A percentile compares a stretch with the other conserved stretches of the same genome.
phyloP scores from a whole-genome alignment of 2,797 vertebrate genomes.

The Spheniscus humboldti region DNA sequence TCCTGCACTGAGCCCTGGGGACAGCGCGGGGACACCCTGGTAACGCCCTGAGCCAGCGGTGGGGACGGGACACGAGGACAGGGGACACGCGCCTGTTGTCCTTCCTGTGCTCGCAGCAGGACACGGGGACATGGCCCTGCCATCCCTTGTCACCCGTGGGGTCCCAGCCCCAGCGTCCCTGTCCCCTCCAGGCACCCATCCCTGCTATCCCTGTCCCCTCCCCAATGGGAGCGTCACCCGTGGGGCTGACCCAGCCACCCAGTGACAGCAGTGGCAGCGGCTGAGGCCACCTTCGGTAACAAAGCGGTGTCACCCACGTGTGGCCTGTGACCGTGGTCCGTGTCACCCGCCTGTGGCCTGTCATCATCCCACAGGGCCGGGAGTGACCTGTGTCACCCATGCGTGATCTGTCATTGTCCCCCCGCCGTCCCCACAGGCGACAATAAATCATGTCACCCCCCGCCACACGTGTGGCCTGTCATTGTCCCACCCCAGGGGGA shows the following conservation, averaged over 20 bases:
- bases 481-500: background rate
- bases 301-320: background rate
- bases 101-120: too few relatives aligned
- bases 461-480: too few relatives aligned
- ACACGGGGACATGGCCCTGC: too few relatives aligned
- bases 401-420: too few relatives aligned
- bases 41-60: background rate
- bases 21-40: background rate
- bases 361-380: too few relatives aligned
- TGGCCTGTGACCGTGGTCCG: too few relatives aligned
- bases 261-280: background rate
- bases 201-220: background rate
- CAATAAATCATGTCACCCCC: too few relatives aligned
- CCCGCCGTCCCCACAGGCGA: too few relatives aligned
- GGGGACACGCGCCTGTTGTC: background rate
- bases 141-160: background rate
- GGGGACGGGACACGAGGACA: background rate
- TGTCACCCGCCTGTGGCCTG: too few relatives aligned
- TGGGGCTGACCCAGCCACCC: background rate
- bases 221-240: background rate
- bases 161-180: background rate
- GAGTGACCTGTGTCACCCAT: too few relatives aligned
- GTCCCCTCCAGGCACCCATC: background rate
- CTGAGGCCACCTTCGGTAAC: background rate
- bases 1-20: conserved; percentile 45